Evolutionary conservation across 2,113 vertebrate species (phyloP), one percentile per base, ranked within the genome.

Genomic region (Haemorhous mexicanus): DNA sequence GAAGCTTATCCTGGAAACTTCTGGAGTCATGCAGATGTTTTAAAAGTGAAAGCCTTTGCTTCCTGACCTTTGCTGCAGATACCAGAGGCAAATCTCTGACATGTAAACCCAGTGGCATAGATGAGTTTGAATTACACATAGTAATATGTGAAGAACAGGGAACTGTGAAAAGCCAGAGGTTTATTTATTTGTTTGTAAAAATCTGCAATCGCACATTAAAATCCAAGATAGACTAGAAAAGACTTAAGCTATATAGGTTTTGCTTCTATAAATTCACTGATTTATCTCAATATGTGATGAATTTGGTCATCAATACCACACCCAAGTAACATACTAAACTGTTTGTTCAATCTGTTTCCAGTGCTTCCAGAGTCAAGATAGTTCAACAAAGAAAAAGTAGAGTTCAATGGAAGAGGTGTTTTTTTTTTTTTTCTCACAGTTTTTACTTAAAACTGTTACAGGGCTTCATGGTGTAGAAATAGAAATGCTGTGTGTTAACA

Each of bases 111-210:
- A 79, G 46, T 66, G 77, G 85, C 92, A 85, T 82, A 74, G 94
- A 77, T 91, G 89, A 37, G 41, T 94, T 93, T 95, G 89, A 89
- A 89, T 96, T 97, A 50, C 92, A 94, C 47, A 1, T 83, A 89
- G 72, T 72, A 78, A 70, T 90, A 96, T 94, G 94, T 96, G 93
- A 96, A 87, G 80, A 84, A 59, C 46, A 73, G 87, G 47, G 37
- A 97, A 46, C 77, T 95, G 94, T 95, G 86, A 97, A 96, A 96
- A 96, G 22, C 37, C 53, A 82, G 93, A 92, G 64, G 56, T 95
- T 96, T 85, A 4, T 66, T 84, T 95, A 18, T 93, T 94, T 93
- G 11, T 88, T 94, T 80, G 26, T 84, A 78, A 82, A 87, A 76
- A 50, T 93, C 56, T 93, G 66, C 79, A 93, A 44, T 89, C 79